Evolutionary conservation across 2,888 invertebrate genomes (phyloP), one percentile per base, ranked within the genome.

Genomic region (Drosophila atroscutellata): DNA sequence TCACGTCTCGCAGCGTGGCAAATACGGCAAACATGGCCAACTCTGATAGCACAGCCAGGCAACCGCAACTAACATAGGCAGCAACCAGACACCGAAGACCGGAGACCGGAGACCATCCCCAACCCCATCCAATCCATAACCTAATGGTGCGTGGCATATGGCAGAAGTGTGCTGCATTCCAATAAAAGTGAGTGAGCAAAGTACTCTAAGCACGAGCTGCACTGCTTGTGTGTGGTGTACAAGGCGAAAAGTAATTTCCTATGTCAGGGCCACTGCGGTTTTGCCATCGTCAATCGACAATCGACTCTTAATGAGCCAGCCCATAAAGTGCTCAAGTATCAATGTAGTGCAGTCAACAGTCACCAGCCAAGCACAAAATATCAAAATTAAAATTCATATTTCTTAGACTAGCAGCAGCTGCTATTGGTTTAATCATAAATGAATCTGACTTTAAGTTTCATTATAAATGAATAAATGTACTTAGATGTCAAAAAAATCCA

Each of bases 131-230:
- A 24, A 55, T 28, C 15, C 13, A n/a, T 13, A 26, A 71, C 63
- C 81, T 77, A 83, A 71, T 76, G 69, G 63, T 63, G 68, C 84
- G 54, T 89, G 72, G 81, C 86, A 86, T 89, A 83, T 80, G 81
- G 78, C 71, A 68, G 72, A 65, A 80, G 78, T 73, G 85, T 52
- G 32, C 64, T 72, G 90, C 89, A 90, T 90, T 86, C 64, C 68
- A 90, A 89, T 90, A 77, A 89, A 89, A 77, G 56, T 57, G 67
- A 65, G 51, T 55, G 75, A 71, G 61, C 26, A 57, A 71, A 68
- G 39, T 65, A 72, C 81, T 83, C 67, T 32, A 9, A 47, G 59
- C 57, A 51, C 26, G 51, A 34, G 30, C 30, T 52, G 67, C 47
- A 61, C 60, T n/a, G n/a, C n/a, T n/a, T n/a, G n/a, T n/a, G n/a